Conservation (phyloP, 2,888 invertebrate species). For the Liopterus haemorrhoidalis region DNA sequence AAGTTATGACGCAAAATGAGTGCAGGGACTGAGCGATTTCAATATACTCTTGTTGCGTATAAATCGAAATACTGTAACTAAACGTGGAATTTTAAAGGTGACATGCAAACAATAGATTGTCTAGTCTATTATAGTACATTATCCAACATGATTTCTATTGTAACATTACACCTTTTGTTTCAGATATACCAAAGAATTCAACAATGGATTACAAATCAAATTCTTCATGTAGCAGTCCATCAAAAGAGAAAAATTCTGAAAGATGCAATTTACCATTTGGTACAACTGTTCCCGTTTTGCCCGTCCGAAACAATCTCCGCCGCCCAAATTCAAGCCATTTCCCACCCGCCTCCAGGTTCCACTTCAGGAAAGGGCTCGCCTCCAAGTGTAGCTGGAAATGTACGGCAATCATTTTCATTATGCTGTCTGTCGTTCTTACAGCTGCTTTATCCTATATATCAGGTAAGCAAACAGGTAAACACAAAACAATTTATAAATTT, state of each 20-base stretch:
- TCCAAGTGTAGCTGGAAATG: constrained; percentile 89
- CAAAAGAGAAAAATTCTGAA: constrained; percentile 62
- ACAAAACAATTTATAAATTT: background rate
- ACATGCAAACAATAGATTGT: too few species aligned
- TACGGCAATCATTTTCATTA: constrained; percentile 80
- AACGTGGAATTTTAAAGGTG: too few species aligned
- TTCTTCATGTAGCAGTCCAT: constrained; percentile 83
- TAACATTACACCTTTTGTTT: too few species aligned
- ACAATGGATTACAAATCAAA: constrained; percentile 84
- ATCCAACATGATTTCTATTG: too few species aligned
- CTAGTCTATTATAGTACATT: too few species aligned
- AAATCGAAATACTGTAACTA: too few species aligned
- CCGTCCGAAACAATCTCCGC: constrained; percentile 66
- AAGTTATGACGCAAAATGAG: too few species aligned
- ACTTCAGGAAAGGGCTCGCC: constrained; percentile 79
- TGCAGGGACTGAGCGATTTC: too few species aligned
- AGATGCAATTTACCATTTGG: constrained; percentile 49
- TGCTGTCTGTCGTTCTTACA: constrained; percentile 74
- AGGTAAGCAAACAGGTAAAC: constrained; percentile 53
- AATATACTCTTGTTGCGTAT: too few species aligned
- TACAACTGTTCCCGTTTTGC: constrained; percentile 61
- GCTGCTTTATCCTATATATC: constrained; percentile 82
- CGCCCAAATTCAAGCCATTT: constrained; percentile 66
- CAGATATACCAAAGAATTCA: constrained; percentile 85
- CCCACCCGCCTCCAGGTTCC: constrained; percentile 69